These are phyloP conservation scores for Schizaphis graminum DNA, from an alignment of 2,888 invertebrate species.

Conservation along the genomic window DNA sequence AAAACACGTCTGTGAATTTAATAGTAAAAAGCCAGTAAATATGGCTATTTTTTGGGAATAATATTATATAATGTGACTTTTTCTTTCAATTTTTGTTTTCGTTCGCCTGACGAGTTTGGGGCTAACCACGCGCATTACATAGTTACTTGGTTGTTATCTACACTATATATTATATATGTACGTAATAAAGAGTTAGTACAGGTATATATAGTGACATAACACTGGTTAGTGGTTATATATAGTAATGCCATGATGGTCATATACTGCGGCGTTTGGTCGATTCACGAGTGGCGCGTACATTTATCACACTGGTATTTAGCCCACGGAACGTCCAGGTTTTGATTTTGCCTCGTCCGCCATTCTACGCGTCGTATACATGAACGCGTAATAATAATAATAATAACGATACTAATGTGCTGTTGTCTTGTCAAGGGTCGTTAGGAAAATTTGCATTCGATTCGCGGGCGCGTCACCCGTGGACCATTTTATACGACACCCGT, in stretches of 20 bases:
- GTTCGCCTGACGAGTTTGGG: no score
- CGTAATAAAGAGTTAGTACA: not conserved
- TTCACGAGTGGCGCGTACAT: conserved; percentile 1
- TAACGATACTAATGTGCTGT: not conserved
- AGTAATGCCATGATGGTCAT: not conserved
- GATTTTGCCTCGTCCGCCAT: not conserved
- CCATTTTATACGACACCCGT: not conserved
- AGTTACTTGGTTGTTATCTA: not conserved
- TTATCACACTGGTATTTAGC: conserved; percentile 55
- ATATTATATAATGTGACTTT: not conserved
- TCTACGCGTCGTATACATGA: not conserved
- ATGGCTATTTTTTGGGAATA: not conserved
- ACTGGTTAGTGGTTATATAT: not conserved
- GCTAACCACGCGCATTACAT: no score
- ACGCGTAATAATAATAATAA: not conserved
- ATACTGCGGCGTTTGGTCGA: no score
- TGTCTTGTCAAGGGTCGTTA: conserved; percentile 62
- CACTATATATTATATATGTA: not conserved
- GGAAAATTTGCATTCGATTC: conserved; percentile 58
- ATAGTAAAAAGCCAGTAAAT: not conserved
- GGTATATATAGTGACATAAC: not conserved
- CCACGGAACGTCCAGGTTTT: conserved; percentile 18
- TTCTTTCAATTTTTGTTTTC: not conserved
- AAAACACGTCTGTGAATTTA: not conserved
- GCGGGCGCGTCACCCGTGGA: conserved; percentile 31